A percentile compares a stretch with the other conserved stretches of the same genome.
phyloP scores from a whole-genome alignment of 2,113 vertebrate species.

The Aegotheles bennettii region DNA sequence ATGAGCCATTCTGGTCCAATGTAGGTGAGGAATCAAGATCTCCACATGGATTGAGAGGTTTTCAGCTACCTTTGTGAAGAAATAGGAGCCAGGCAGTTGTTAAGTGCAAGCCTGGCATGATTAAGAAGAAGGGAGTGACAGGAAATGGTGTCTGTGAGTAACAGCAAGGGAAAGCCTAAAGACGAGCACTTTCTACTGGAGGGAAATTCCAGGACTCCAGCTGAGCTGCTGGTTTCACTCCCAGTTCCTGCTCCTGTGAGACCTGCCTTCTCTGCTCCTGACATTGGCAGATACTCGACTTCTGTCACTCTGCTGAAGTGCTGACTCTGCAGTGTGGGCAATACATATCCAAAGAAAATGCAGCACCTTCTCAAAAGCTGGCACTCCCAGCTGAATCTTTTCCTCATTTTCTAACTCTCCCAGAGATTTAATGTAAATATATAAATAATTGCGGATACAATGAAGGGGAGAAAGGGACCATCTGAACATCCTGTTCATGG shows the following conservation, averaged over 20 bases:
- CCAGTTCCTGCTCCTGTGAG: neutral
- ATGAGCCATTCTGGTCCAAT: neutral
- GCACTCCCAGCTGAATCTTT: neutral
- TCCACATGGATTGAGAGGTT: neutral
- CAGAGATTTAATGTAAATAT: neutral
- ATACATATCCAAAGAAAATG: neutral
- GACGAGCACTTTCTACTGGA: neutral
- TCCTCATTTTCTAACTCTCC: neutral
- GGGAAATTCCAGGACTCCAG: neutral
- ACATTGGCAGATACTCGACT: neutral
- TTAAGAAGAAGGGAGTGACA: neutral
- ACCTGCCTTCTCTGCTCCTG: neutral
- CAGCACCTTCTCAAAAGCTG: neutral
- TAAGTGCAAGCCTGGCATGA: neutral
- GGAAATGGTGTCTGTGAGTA: neutral
- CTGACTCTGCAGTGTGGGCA: neutral
- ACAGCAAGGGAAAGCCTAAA: neutral
- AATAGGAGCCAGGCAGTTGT: neutral
- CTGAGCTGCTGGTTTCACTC: neutral
- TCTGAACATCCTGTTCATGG: neutral
- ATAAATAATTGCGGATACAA: neutral
- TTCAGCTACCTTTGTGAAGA: neutral
- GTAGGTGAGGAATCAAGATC: neutral
- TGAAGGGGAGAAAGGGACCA: neutral
- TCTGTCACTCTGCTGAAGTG: slow-evolving; percentile 16